phyloP scores from a whole-genome alignment of 2,113 vertebrate genomes.

The Ardeotis arabs region DNA sequence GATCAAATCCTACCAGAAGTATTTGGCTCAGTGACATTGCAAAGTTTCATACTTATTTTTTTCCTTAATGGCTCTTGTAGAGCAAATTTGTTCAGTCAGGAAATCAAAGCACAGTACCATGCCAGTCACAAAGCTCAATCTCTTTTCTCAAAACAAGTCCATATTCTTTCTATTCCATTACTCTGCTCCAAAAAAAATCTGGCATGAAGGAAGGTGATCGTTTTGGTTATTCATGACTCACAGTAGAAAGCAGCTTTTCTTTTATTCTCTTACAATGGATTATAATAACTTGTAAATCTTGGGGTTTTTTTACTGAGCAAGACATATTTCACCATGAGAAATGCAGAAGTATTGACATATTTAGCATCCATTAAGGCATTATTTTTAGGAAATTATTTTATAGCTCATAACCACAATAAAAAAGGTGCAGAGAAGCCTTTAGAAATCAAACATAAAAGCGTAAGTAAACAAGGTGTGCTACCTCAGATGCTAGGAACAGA shows the following conservation, averaged over 20 bases:
- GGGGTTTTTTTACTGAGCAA: background rate
- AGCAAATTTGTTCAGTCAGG: slow-evolving; percentile 31
- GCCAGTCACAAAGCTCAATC: slow-evolving; percentile 16
- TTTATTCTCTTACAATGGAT: background rate
- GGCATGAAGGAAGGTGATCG: background rate
- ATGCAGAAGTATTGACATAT: background rate
- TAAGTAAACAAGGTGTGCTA: background rate
- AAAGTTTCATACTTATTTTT: background rate
- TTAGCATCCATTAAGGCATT: background rate
- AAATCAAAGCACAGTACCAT: slow-evolving; percentile 35
- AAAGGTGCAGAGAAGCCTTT: background rate
- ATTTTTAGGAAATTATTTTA: background rate
- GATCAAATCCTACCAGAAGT: slow-evolving; percentile 41
- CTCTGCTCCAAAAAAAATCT: background rate
- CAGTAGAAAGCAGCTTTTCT: background rate
- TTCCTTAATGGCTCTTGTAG: slow-evolving; percentile 2
- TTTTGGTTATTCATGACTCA: background rate
- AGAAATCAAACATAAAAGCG: background rate
- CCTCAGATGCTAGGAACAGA: background rate
- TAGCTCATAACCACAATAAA: background rate
- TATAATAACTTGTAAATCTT: background rate
- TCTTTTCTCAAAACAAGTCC: background rate
- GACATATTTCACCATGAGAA: background rate
- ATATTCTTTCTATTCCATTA: background rate
- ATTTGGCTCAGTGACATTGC: slow-evolving; percentile 24